Base-by-base conservation (phyloP, 2,888 invertebrate species). In the Helicoverpa assulta region DNA sequence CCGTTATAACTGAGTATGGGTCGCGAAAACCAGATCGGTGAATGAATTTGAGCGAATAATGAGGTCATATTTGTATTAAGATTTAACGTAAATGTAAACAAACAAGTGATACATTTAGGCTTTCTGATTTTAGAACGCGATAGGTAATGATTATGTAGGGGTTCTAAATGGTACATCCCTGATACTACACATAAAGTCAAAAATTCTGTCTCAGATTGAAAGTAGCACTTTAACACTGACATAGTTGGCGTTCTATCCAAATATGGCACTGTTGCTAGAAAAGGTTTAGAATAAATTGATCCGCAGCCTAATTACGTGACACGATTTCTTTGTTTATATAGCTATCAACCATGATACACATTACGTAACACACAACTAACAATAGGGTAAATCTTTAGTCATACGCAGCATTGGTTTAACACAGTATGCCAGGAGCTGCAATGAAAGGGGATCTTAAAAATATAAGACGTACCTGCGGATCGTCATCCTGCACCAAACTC, bases 401-500 rank as follows among this genome's bases (percentile, higher is more conserved):
- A 47, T 47, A n/a, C 5, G 2, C n/a, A 47, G 16, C 47, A n/a
- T 47, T n/a, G 1, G 47, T 6, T 47, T 5, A 6, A 47, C n/a
- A 16, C 5, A 43, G 43, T 16, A 43, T 43, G 16, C 43, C 43
- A 43, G 43, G 3, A 14, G 47, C 47, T 47, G 47, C 47, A 47
- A 47, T 6, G 47, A 5, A 43, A 16, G 4, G 5, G 47, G 47
- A 4, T n/a, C n/a, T n/a, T 47, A 47, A n/a, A 6, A n/a, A 6
- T 47, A 6, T 47, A 14, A 40, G 59, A 61, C 73, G 70, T 77
- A 94, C 95, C 93, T 94, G 94, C 0, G 93, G 91, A 73, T 94
- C 95, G 56, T 95, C 95, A 76, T 95, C 94, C 14, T 90, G 91
- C n/a, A 91, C 90, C 75, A 93, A 78, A 79, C 94, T 94, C 73